Evolutionary conservation across 2,113 vertebrate species (phyloP).

Genomic region (Prolemur simus): DNA sequence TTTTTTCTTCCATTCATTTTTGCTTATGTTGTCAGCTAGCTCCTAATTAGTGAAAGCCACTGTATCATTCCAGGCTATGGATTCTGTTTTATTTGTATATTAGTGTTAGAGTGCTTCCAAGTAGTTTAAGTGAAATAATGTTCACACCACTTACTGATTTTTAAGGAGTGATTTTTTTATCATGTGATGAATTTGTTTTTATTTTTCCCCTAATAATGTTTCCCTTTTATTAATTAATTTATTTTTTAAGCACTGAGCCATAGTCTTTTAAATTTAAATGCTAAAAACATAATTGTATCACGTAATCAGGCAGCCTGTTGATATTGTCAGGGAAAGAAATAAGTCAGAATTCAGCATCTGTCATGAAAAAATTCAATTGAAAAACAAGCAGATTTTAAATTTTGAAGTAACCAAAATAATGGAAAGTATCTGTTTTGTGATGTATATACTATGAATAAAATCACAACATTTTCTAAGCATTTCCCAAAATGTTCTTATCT

Average conservation of each 20-base stretch:
- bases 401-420: slow-evolving; percentile 55
- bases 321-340: slow-evolving; percentile 47
- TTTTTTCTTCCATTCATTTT: slow-evolving; percentile 49
- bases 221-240: slow-evolving; percentile 73
- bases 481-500: slow-evolving; percentile 75
- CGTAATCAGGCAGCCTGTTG: neutral
- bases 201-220: slow-evolving; percentile 62
- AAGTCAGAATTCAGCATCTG: slow-evolving; percentile 12
- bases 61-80: slow-evolving; percentile 66
- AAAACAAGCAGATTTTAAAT: slow-evolving; percentile 40
- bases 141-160: slow-evolving; percentile 76
- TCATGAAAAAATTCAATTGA: slow-evolving; percentile 21
- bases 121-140: slow-evolving; percentile 70
- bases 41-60: slow-evolving; percentile 59
- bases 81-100: slow-evolving; percentile 78
- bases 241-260: slow-evolving; percentile 74
- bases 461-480: slow-evolving; percentile 72
- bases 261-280: slow-evolving; percentile 53
- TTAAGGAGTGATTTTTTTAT: slow-evolving; percentile 76
- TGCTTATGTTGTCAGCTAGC: slow-evolving; percentile 74
- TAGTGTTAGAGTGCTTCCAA: slow-evolving; percentile 65
- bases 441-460: slow-evolving; percentile 76
- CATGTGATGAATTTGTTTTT: slow-evolving; percentile 78
- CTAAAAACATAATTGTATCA: slow-evolving; percentile 26
- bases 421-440: slow-evolving; percentile 51